Conservation (phyloP, 1,140 invertebrate genomes). For the Piezodorus guildinii region DNA sequence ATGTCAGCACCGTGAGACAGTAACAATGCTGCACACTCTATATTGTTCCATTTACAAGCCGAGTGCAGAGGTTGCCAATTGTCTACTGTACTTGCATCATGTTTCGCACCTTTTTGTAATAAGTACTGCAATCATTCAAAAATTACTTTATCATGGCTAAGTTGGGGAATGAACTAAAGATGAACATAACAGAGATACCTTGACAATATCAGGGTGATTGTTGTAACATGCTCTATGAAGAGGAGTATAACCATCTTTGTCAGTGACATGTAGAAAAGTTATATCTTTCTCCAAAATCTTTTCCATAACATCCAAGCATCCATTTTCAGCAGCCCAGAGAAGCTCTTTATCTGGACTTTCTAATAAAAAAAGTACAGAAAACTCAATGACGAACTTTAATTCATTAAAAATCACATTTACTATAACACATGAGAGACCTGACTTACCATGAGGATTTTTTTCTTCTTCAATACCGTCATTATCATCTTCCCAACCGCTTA, state of each 20-base stretch:
- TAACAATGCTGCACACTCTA: constrained; percentile 57
- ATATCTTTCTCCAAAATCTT: constrained; percentile 49
- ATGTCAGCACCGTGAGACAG: constrained; percentile 77
- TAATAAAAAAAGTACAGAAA: constrained; percentile 33
- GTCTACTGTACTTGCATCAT: constrained; percentile 62
- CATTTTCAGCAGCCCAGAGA: constrained; percentile 72
- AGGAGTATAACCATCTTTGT: constrained; percentile 84
- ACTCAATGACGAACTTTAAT: not conserved
- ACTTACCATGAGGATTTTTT: constrained; percentile 38
- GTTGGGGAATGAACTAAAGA: too few relatives aligned
- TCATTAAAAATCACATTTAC: not conserved
- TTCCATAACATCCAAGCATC: constrained; percentile 51
- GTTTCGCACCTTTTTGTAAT: constrained; percentile 58
- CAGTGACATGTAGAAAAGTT: constrained; percentile 51
- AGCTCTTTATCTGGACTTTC: constrained; percentile 54
- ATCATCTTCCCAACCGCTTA: constrained; percentile 43
- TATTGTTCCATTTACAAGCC: constrained; percentile 82
- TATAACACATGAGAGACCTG: not conserved
- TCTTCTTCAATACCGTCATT: constrained; percentile 38
- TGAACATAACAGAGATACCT: constrained; percentile 36
- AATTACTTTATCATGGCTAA: not conserved
- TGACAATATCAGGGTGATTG: constrained; percentile 64
- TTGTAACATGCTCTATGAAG: constrained; percentile 86
- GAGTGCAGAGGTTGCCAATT: constrained; percentile 90
- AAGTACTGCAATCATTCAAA: constrained; percentile 40